Base-by-base conservation (phyloP, 1,140 invertebrate species). In the Spodoptera frugiperda region DNA sequence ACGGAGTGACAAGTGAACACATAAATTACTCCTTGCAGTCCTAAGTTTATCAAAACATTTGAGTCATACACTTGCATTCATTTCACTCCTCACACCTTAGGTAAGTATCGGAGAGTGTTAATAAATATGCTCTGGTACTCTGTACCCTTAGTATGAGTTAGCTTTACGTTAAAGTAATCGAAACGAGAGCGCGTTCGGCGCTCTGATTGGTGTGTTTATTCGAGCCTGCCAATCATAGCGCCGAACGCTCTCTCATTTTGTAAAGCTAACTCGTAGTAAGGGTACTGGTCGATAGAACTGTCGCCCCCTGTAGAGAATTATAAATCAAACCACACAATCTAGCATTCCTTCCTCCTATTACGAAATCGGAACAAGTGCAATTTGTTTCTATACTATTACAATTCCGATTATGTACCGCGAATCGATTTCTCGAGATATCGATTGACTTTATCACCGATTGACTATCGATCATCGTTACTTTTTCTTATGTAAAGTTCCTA, bases 351-450 rank as follows among this genome's bases (percentile, higher is more conserved):
- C 70, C 53, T 72, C 21, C 19, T 57, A 17, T 72, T 57, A 48
- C 70, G 70, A 72, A 55, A 72, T 72, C 54, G 33, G 70, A 72
- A 57, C 70, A 53, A 72, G 53, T 72, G 39, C 54, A 44, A 72
- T 72, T 72, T 39, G 70, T 57, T 39, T 59, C 70, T 72, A 8
- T 14, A 72, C 54, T 19, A 63, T 61, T 17, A 44, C 25, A 33
- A 39, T 55, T 51, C 55, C 68, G 53, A 44, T 71, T 72, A 72
- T 72, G n/a, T 46, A 46, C 70, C 54, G 53, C 48, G 39, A 39
- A 54, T 72, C 53, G 30, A 71, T 57, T 72, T 59, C 54, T 33
- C 70, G 59, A 72, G 15, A 12, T 54, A 12, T 39, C 57, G 51
- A 55, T 21, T 46, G 12, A 44, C 39, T 72, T 57, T 72, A 55